Evolutionary conservation across 1,140 invertebrate species (phyloP).

Genomic region (Rhopalosiphum padi): DNA sequence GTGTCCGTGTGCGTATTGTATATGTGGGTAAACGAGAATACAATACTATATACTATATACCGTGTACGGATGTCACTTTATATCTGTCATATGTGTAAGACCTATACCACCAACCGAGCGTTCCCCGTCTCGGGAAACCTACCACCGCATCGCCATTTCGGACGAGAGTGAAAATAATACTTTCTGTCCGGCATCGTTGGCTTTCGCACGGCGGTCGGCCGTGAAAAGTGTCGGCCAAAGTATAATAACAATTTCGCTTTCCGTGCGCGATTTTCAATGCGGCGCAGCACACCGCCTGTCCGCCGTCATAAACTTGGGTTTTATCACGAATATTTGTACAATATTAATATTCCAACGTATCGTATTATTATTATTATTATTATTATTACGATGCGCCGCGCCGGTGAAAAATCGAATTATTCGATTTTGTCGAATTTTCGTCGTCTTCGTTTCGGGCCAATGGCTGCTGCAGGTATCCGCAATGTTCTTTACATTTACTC

Average conservation of each 20-base stretch:
- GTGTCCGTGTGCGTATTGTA: background rate
- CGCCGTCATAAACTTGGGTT: background rate
- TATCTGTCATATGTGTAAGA: slow-evolving; percentile 35
- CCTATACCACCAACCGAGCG: background rate
- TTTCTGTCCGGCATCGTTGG: background rate
- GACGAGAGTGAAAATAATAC: slow-evolving; percentile 3
- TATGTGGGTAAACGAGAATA: background rate
- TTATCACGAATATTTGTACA: too few species aligned
- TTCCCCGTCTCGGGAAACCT: background rate
- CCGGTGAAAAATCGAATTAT: background rate
- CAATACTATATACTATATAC: background rate
- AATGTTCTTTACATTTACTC: background rate
- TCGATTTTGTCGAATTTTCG: background rate
- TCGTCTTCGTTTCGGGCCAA: background rate
- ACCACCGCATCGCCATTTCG: too few species aligned
- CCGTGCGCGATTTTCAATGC: background rate
- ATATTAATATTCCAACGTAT: background rate
- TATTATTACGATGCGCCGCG: too few species aligned
- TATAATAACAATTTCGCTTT: background rate
- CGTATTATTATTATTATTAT: background rate
- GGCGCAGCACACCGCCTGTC: background rate
- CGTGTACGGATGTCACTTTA: slow-evolving; percentile 23
- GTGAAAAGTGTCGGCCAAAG: background rate
- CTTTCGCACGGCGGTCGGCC: background rate
- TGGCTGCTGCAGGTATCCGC: background rate